Evolutionary conservation across 2,888 invertebrate genomes (phyloP).

Genomic region (Drosophila yooni): DNA sequence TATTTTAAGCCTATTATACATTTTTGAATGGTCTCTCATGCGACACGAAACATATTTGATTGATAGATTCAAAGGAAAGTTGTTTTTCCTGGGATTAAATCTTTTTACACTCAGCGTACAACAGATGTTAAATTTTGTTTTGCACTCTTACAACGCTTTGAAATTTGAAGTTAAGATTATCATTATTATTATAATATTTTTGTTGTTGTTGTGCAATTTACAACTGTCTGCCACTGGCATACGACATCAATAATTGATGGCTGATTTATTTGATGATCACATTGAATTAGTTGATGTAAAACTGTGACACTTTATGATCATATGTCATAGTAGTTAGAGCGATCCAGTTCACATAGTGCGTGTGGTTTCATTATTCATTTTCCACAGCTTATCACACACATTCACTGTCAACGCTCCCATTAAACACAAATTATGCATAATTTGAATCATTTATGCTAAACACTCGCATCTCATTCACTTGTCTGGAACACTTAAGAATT

Average conservation of each 20-base stretch:
- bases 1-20: not conserved
- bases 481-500: constrained; percentile 40
- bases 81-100: not conserved
- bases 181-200: too few species aligned
- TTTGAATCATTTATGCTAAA: constrained; percentile 40
- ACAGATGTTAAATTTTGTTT: not conserved
- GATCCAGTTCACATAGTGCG: not conserved
- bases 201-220: not conserved
- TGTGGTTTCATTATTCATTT: not conserved
- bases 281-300: not conserved
- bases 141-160: not conserved
- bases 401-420: constrained; percentile 45
- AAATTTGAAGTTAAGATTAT: not conserved
- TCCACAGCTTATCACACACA: constrained; percentile 47
- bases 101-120: not conserved
- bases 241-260: not conserved
- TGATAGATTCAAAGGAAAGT: not conserved
- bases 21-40: not conserved
- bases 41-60: not conserved
- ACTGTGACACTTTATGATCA: constrained; percentile 10
- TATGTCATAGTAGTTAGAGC: not conserved
- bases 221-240: not conserved
- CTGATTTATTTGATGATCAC: not conserved
- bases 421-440: constrained; percentile 34
- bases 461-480: constrained; percentile 16